phyloP scores from a whole-genome alignment of 2,113 vertebrate species.

The Narcine bancroftii region DNA sequence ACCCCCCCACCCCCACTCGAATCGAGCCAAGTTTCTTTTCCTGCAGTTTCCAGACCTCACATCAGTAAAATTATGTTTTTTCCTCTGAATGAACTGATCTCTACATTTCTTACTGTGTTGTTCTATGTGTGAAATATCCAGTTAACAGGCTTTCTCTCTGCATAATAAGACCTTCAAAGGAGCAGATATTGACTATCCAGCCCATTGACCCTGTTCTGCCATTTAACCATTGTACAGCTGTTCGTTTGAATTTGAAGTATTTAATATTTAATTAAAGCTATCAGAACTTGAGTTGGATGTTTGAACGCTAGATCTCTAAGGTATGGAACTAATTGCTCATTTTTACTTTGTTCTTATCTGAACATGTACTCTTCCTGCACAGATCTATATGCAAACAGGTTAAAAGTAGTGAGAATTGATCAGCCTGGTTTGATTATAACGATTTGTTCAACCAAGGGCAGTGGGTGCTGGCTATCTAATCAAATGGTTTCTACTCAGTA shows the following conservation, averaged over 20 bases:
- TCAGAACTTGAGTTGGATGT: neutral
- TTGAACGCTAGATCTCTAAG: neutral
- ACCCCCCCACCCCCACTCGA: no score
- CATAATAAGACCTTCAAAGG: no score
- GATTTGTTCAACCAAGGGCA: neutral
- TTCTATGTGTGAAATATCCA: no score
- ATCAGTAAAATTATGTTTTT: no score
- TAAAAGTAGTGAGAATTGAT: neutral
- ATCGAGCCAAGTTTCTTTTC: no score
- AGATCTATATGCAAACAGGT: neutral
- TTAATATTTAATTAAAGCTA: neutral
- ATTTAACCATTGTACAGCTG: no score
- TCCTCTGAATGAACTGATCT: no score
- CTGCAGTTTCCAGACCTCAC: no score
- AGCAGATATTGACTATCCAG: no score
- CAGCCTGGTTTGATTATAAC: neutral
- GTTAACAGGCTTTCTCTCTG: no score
- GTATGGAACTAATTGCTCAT: neutral
- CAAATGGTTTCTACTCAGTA: neutral
- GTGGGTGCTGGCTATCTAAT: neutral
- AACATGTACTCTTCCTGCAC: neutral
- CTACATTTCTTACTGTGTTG: no score
- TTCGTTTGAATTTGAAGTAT: neutral
- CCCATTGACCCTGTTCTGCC: no score
- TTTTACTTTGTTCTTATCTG: neutral